Conservation (phyloP, 2,113 vertebrate genomes). For the Sturnus vulgaris region DNA sequence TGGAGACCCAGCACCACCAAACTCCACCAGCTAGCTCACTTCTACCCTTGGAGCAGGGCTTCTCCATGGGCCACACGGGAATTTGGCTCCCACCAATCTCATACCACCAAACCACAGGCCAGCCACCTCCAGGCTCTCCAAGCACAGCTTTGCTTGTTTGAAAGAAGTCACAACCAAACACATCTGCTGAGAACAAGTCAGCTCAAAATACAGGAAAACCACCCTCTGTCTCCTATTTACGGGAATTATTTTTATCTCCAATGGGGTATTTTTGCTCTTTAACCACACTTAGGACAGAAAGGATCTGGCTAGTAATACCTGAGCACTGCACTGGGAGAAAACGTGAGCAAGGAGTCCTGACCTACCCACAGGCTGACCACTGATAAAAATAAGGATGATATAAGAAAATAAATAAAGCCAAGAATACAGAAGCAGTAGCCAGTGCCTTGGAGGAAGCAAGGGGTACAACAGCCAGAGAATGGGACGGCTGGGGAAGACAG, state of each 20-base stretch:
- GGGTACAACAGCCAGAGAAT: fast-evolving
- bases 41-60: not conserved
- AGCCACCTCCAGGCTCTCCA: not conserved
- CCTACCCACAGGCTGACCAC: not conserved
- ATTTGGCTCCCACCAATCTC: not conserved
- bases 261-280: not conserved
- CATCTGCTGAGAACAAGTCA: not conserved
- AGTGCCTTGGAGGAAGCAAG: fast-evolving
- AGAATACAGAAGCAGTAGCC: fast-evolving
- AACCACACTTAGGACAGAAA: not conserved
- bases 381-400: not conserved
- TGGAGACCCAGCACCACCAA: not conserved
- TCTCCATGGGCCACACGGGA: fast-evolving
- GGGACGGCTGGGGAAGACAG: not conserved
- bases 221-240: not conserved
- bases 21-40: not conserved
- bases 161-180: not conserved
- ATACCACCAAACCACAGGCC: fast-evolving
- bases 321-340: not conserved
- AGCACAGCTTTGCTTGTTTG: not conserved
- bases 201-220: not conserved
- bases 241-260: not conserved
- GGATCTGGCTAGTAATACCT: not conserved
- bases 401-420: not conserved
- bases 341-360: fast-evolving